Evolutionary conservation across 2,888 invertebrate species (phyloP).

Genomic region (Cepaea hortensis): DNA sequence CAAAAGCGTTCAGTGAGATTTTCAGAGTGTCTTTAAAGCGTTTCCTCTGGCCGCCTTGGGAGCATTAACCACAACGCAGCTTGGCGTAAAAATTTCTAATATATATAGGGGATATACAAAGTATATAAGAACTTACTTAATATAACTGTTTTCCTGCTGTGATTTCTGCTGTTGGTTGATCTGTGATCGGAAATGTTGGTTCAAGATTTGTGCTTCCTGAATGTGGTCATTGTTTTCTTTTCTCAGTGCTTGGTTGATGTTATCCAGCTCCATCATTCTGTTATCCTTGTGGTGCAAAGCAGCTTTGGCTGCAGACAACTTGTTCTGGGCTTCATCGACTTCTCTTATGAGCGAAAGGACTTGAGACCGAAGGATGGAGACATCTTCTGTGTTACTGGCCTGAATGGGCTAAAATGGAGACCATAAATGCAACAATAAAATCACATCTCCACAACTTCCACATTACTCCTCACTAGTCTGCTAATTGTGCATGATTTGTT

Average conservation of each 20-base stretch:
- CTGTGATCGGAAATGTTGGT: slow-evolving; percentile 32
- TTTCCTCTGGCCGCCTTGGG: too few relatives aligned
- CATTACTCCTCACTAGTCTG: too few relatives aligned
- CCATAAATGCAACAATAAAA: too few relatives aligned
- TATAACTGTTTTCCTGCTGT: slow-evolving; percentile 35
- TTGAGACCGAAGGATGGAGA: slow-evolving; percentile 65
- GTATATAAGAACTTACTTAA: slow-evolving; percentile 39
- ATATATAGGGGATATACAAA: too few relatives aligned
- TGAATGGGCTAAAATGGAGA: slow-evolving; percentile 18
- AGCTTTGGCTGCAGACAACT: slow-evolving; percentile 58
- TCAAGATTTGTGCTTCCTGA: slow-evolving; percentile 38
- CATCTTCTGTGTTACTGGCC: slow-evolving; percentile 53
- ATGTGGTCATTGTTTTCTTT: slow-evolving; percentile 32
- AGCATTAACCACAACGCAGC: neutral
- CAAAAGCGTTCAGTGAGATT: too few relatives aligned
- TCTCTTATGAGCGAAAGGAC: slow-evolving; percentile 66
- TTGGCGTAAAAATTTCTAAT: too few relatives aligned
- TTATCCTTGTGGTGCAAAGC: slow-evolving; percentile 60
- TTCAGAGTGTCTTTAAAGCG: too few relatives aligned
- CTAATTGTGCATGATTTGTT: too few relatives aligned
- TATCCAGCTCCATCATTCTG: slow-evolving; percentile 51
- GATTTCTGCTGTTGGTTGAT: slow-evolving; percentile 19
- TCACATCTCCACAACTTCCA: too few relatives aligned
- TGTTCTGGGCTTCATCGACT: slow-evolving; percentile 63
- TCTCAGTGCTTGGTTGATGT: slow-evolving; percentile 33